phyloP scores from a whole-genome alignment of 1,140 invertebrate species.

The Formica exsecta region DNA sequence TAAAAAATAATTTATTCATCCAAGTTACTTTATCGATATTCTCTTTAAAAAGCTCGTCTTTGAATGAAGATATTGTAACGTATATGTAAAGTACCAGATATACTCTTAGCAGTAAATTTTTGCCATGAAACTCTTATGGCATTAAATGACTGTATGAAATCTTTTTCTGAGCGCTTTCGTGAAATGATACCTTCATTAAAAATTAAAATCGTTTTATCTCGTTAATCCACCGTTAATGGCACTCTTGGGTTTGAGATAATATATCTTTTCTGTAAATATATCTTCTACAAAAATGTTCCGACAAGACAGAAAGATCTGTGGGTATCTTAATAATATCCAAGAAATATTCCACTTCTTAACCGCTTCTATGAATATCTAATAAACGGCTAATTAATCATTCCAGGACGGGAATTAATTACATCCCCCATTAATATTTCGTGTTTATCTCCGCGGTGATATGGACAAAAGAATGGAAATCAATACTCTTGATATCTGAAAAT shows the following conservation, averaged over 20 bases:
- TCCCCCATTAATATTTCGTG: constrained; percentile 32
- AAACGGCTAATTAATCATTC: constrained; percentile 33
- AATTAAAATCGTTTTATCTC: constrained; percentile 14
- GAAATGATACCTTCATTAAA: not conserved
- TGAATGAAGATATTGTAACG: not conserved
- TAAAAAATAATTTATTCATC: not conserved
- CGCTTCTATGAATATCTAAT: constrained; percentile 17
- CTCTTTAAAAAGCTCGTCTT: not conserved
- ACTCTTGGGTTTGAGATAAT: not conserved
- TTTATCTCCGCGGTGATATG: not conserved
- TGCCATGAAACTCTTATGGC: not conserved
- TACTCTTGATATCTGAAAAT: not conserved
- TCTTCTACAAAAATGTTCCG: not conserved
- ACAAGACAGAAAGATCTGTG: not conserved
- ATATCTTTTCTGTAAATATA: constrained; percentile 11
- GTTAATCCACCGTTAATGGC: not conserved
- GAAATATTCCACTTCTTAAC: constrained; percentile 1
- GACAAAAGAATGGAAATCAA: not conserved
- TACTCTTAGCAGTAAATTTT: not conserved
- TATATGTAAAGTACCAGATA: not conserved
- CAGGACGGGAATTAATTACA: constrained; percentile 21
- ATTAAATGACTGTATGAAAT: not conserved
- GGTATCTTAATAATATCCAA: not conserved
- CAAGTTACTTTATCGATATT: not conserved
- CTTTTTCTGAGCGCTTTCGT: not conserved